Evolutionary conservation across 2,797 vertebrate species (phyloP).

Genomic region (Melanitta fusca): DNA sequence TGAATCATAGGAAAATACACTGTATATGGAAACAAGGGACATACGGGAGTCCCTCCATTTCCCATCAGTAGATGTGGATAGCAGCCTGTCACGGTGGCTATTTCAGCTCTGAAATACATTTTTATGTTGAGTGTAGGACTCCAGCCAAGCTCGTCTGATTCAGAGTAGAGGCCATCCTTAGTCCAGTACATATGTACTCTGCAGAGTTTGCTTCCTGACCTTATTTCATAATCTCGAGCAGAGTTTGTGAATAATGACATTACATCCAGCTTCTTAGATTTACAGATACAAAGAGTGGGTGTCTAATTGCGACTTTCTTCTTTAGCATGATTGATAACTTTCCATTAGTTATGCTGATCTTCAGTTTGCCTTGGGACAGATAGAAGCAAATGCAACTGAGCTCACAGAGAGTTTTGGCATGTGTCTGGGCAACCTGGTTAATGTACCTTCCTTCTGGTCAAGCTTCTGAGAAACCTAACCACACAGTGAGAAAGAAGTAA

Average conservation of each 20-base stretch:
- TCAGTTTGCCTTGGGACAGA: neutral
- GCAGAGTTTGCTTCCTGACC: neutral
- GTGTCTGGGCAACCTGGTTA: neutral
- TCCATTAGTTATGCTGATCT: neutral
- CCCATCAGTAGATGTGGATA: neutral
- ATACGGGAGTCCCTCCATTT: neutral
- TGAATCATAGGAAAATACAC: neutral
- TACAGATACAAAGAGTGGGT: neutral
- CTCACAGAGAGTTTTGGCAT: neutral
- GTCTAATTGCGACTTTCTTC: neutral
- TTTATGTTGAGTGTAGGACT: neutral
- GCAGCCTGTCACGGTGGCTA: neutral
- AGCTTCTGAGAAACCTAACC: neutral
- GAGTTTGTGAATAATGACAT: neutral
- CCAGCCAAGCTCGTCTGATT: neutral
- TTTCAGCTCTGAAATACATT: neutral
- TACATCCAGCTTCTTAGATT: neutral
- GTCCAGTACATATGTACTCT: neutral
- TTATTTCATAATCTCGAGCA: neutral
- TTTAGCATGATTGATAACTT: slow-evolving; percentile 9
- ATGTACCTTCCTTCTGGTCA: neutral
- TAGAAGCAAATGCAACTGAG: neutral
- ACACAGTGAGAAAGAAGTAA: accelerated
- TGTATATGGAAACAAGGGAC: neutral
- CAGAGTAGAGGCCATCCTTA: neutral